Evolutionary conservation across 2,888 invertebrate genomes (phyloP).

Genomic region (Anoplius nigerrimus): DNA sequence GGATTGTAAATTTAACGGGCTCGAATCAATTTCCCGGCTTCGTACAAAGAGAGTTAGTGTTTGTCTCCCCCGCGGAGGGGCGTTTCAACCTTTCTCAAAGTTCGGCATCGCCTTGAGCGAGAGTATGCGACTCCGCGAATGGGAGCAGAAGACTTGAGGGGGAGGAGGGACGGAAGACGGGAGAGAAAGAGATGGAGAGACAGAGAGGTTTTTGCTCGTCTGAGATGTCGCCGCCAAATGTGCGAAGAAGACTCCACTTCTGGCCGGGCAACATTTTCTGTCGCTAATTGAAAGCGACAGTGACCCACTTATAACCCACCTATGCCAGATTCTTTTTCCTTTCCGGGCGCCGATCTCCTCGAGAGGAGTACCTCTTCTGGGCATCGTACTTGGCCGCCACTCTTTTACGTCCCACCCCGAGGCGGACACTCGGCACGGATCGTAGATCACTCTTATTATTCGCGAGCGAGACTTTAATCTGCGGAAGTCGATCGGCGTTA

Average conservation of each 20-base stretch:
- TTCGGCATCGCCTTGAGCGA: slow-evolving; percentile 30
- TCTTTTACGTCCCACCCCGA: no score
- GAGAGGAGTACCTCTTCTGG: not conserved
- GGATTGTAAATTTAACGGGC: no score
- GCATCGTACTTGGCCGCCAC: no score
- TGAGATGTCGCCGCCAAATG: slow-evolving; percentile 64
- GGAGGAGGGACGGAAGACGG: slow-evolving; percentile 14
- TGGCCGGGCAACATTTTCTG: slow-evolving; percentile 46
- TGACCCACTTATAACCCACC: slow-evolving; percentile 65
- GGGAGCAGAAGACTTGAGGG: slow-evolving; percentile 24
- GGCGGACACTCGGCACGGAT: no score
- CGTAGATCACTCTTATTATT: no score
- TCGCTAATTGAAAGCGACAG: slow-evolving; percentile 62
- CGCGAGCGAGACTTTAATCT: no score
- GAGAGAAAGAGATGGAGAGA: slow-evolving; percentile 39
- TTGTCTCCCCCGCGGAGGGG: slow-evolving; percentile 6
- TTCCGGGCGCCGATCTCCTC: not conserved
- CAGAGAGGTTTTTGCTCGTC: slow-evolving; percentile 65
- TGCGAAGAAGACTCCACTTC: slow-evolving; percentile 55
- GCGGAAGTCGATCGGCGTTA: no score
- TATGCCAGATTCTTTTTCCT: slow-evolving; percentile 49
- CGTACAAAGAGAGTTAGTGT: slow-evolving; percentile 4
- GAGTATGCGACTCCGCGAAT: not conserved
- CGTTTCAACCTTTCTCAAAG: slow-evolving; percentile 58
- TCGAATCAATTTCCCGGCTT: not conserved